These are phyloP conservation scores for Antechinus flavipes DNA, from an alignment of 2,113 vertebrate genomes.

Conservation along the genomic window DNA sequence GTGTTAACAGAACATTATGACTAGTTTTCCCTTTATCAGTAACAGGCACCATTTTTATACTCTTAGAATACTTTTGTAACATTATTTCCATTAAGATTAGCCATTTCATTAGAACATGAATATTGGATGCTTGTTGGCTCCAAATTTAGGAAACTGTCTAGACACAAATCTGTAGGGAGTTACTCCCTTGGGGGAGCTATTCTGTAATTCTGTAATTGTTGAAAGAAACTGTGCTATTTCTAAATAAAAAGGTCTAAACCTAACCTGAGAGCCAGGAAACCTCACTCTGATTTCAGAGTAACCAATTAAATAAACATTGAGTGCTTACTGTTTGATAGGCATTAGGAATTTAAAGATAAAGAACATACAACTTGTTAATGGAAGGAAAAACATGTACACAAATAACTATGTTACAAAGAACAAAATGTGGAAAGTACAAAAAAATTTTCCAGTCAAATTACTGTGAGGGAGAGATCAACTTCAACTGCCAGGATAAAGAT, in stretches of 20 bases:
- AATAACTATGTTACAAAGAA: background rate
- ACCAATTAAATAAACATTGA: background rate
- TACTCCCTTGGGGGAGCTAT: background rate
- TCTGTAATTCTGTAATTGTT: slow-evolving; percentile 27
- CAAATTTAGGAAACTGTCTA: slow-evolving; percentile 31
- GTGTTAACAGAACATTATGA: background rate
- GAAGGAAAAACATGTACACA: background rate
- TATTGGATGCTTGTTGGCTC: background rate
- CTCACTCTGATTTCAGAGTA: background rate
- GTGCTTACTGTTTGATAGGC: background rate
- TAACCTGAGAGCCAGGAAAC: background rate
- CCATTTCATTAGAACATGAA: slow-evolving; percentile 21
- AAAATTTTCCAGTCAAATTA: background rate
- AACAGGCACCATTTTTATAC: background rate
- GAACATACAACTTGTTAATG: background rate
- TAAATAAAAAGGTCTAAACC: background rate
- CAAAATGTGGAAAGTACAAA: background rate
- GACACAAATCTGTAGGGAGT: slow-evolving; percentile 30
- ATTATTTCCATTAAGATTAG: slow-evolving; percentile 33
- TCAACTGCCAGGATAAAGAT: background rate
- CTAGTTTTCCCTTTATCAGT: background rate
- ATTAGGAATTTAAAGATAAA: background rate
- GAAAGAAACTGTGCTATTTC: slow-evolving; percentile 4
- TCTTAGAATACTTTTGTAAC: slow-evolving; percentile 50
- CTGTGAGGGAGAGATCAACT: background rate